A percentile compares a stretch with the other conserved stretches of the same genome.
Evolutionary conservation across 2,113 vertebrate genomes (phyloP).

Genomic region (Tricholaema leucomelas): DNA sequence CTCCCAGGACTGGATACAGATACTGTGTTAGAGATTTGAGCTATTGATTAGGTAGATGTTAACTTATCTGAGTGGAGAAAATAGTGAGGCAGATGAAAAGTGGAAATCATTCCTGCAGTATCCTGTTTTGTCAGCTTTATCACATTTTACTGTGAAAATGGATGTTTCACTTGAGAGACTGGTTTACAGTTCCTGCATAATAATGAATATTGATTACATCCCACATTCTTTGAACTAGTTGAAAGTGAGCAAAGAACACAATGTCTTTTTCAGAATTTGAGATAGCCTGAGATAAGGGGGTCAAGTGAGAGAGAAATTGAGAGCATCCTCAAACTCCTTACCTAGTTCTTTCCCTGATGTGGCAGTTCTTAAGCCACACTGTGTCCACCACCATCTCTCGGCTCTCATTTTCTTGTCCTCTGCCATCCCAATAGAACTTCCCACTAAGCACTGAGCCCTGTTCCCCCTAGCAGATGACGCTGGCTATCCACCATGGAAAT

Average conservation of each 20-base stretch:
- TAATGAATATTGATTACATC: neutral
- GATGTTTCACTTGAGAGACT: neutral
- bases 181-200: neutral
- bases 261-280: neutral
- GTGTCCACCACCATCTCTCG: neutral
- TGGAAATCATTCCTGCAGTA: neutral
- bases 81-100: neutral
- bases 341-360: neutral
- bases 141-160: neutral
- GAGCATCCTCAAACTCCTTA: neutral
- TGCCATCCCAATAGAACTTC: neutral
- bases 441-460: rapidly evolving
- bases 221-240: neutral
- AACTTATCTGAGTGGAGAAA: neutral
- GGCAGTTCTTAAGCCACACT: neutral
- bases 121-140: neutral
- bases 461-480: neutral
- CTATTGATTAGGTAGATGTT: neutral
- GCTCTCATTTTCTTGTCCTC: neutral
- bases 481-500: neutral
- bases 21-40: neutral
- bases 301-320: neutral
- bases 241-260: neutral
- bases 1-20: neutral
- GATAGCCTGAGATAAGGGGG: neutral